Conservation (phyloP, 2,797 vertebrate genomes). For the Zenarchopterus dispar region DNA sequence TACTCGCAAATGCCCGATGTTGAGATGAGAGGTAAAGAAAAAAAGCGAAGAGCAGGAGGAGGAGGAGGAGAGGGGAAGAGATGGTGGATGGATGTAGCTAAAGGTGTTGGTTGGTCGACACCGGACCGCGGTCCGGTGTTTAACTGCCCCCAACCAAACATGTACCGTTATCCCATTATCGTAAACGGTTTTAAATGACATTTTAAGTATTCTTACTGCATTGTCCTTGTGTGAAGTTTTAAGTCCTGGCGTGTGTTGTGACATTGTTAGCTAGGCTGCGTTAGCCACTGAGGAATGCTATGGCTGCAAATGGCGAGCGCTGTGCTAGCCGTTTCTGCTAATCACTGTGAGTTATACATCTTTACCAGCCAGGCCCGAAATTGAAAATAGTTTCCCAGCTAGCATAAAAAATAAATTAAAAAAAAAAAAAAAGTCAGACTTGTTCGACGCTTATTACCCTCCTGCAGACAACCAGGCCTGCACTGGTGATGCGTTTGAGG, state of each 20-base stretch:
- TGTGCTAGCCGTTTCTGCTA: conserved; percentile 42
- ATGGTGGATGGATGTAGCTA: conserved; percentile 56
- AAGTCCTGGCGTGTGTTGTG: conserved; percentile 37
- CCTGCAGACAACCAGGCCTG: conserved; percentile 4
- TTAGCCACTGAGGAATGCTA: conserved; percentile 54
- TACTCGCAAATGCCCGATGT: conserved; percentile 15
- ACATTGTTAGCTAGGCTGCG: conserved; percentile 57
- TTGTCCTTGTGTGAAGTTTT: conserved; percentile 11
- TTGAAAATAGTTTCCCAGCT: not conserved
- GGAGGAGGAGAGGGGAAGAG: conserved; percentile 24
- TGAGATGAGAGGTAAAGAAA: conserved; percentile 29
- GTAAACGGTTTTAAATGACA: not conserved
- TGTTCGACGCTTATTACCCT: not conserved
- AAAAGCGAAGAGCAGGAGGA: conserved; percentile 12
- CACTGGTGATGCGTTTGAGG: conserved; percentile 1
- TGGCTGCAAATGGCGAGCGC: conserved; percentile 25
- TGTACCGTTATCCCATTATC: not conserved
- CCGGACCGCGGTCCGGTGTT: conserved; percentile 11
- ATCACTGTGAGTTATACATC: conserved; percentile 10
- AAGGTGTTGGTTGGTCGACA: conserved; percentile 37
- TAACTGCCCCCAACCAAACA: conserved; percentile 30
- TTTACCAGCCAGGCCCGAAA: not conserved
- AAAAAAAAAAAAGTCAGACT: not conserved
- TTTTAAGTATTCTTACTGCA: conserved; percentile 2
- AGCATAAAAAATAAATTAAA: too few species aligned